Evolutionary conservation across 2,113 vertebrate genomes (phyloP), one percentile per base, ranked within the genome.

Genomic region (Crocuta crocuta): DNA sequence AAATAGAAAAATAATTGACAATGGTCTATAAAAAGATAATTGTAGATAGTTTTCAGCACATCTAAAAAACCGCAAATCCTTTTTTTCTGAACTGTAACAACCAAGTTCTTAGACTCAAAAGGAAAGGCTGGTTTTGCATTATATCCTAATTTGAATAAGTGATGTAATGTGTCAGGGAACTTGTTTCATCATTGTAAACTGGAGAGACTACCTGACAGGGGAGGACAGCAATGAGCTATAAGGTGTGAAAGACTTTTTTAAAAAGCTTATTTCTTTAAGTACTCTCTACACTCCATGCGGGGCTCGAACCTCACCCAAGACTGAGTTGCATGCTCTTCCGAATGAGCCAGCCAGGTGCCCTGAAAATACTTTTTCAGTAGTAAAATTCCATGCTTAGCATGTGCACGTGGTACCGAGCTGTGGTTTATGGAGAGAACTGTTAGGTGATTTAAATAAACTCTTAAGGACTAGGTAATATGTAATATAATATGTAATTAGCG

Each of bases 1-100:
- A 86, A 80, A 48, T 61, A 76, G 45, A 83, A 91, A 94, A 94
- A 61, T 33, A 65, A 9, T 66, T 95, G 65, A 92, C 2, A 81
- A 6, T 79, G 48, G 48, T 33, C 84, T 63, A 10, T 39, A 83
- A 94, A 96, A 81, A 83, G 23, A 16, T 48, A 86, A 58, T 26
- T 83, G 35, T 58, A 91, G 31, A 33, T 31, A 33, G 28, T 79
- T 74, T 76, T 88, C 61, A 92, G 55, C 79, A 74, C 4, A 21
- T 48, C 26, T 66, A 5, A 24, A 12, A 33, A 53, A 66, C 28
- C 13, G 2, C 0, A 74, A 10, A 1, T 21, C 55, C 26, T 23
- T 21, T 55, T 89, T 80, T 35, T 12, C 12, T 68, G 24, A 68
- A 84, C 48, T 89, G 23, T 65, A 81, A 39, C 58, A 91, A 86